Evolutionary conservation across 37 sponge, comb jelly and placozoan species (phyloP), one percentile per base, ranked within the genome.

Genomic region (Trichoplax adhaerens): DNA sequence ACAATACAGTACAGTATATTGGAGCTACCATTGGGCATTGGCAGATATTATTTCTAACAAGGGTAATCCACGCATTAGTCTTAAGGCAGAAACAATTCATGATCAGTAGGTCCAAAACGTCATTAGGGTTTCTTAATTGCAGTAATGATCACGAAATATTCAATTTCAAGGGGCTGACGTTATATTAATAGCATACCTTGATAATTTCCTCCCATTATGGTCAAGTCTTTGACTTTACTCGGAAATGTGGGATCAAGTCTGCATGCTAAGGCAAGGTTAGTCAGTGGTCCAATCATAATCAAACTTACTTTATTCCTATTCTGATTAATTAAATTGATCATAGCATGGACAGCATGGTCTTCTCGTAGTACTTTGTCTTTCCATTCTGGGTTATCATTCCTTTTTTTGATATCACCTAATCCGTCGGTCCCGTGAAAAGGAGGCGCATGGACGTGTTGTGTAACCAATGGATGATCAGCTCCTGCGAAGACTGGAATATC

Each of bases 341-440:
- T 72, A 58, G 61, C 61, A 52, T 58, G 29, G 50, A 64, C 53
- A 0, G 61, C 63, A 29, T 29, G 4, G 51, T 12, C 7, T 10
- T 60, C 73, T 3, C 55, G 5, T 58, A 48, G 58, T 5, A 49
- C 4, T 50, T 62, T 52, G 48, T 3, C 47, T 3, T 51, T 52
- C 10, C 12, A 10, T 10, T 60, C 62, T 4, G 73, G 73, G 50
- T 62, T 63, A 4, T 62, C 3, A 5, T 72, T 52, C 29, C 29
- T 29, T 29, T 29, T 29, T 62, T 49, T 62, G 3, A 57, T 52
- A 10, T 72, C 49, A 12, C 50, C 50, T 52, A 72, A 52, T 48
- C 73, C 73, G n/a, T 72, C 73, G 8, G 73, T 48, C n/a, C 73
- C 73, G 29, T 72, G 73, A 58, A 58, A 10, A 59, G 6, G 8